Evolutionary conservation across 2,888 invertebrate species (phyloP).

Genomic region (Glyphotaelius pellucidus): DNA sequence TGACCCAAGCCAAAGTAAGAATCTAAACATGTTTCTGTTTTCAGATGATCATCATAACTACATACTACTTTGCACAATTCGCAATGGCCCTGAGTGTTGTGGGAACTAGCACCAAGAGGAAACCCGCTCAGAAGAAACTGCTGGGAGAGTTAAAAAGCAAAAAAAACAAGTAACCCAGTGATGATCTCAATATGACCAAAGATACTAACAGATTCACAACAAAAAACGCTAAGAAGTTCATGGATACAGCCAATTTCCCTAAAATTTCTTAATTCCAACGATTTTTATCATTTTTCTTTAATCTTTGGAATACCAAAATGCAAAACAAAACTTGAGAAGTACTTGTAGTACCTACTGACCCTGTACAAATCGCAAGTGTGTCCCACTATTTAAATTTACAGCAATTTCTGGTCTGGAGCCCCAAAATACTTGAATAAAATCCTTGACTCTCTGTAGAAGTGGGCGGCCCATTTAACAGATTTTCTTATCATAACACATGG

Average conservation of each 20-base stretch:
- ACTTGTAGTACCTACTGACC: no score
- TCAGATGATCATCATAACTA: conserved; percentile 89
- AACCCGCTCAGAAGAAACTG: conserved; percentile 61
- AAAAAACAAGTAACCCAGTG: neutral
- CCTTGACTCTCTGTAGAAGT: no score
- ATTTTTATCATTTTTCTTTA: no score
- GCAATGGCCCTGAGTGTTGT: conserved; percentile 89
- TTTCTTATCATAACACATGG: no score
- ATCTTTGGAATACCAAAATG: no score
- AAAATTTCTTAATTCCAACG: neutral
- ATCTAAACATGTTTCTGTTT: conserved; percentile 60
- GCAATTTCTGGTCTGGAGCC: no score
- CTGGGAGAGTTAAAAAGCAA: conserved; percentile 18
- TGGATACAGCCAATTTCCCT: neutral
- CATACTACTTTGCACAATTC: conserved; percentile 93
- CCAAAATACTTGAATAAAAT: no score
- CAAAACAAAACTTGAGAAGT: no score
- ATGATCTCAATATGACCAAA: neutral
- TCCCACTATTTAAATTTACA: no score
- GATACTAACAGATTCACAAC: neutral
- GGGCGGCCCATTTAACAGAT: no score
- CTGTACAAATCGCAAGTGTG: no score
- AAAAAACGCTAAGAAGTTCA: neutral
- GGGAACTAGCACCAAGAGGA: conserved; percentile 70
- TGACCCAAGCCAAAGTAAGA: neutral